phyloP scores from a whole-genome alignment of 2,888 invertebrate species.

The Stenichneumon culpator region DNA sequence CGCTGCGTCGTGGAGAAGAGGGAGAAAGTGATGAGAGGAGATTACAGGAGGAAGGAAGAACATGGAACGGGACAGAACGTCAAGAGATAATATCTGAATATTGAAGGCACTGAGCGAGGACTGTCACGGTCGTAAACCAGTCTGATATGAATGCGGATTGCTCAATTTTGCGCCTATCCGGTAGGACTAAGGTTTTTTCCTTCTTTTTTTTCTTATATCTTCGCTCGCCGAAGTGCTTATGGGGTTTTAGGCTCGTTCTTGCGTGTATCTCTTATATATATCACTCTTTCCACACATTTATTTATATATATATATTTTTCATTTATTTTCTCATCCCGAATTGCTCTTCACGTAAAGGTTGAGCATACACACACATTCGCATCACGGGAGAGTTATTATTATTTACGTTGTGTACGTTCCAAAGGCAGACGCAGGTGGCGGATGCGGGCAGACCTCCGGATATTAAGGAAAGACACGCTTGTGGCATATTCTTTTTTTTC shows the following conservation, averaged over 20 bases:
- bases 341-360: constrained; percentile 21
- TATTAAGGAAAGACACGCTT: constrained; percentile 56
- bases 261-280: constrained; percentile 49
- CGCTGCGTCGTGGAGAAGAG: constrained; percentile 40
- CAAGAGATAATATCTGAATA: constrained; percentile 82
- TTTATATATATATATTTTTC: constrained; percentile 35
- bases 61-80: constrained; percentile 65
- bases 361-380: not conserved
- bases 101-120: constrained; percentile 78
- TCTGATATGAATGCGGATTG: constrained; percentile 77
- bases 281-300: constrained; percentile 22
- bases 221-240: constrained; percentile 64
- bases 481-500: constrained; percentile 10
- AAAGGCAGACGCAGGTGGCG: constrained; percentile 54
- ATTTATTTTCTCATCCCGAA: constrained; percentile 23
- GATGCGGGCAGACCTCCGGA: constrained; percentile 43
- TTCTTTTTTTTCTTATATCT: constrained; percentile 31
- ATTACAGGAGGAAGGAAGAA: constrained; percentile 35
- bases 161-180: constrained; percentile 71
- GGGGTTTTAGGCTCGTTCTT: constrained; percentile 53
- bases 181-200: constrained; percentile 53
- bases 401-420: constrained; percentile 64
- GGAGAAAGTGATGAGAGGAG: constrained; percentile 44
- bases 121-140: constrained; percentile 80
- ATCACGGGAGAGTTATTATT: constrained; percentile 60